Conservation (phyloP, 2,888 invertebrate genomes). For the Pantelozetes paolii region DNA sequence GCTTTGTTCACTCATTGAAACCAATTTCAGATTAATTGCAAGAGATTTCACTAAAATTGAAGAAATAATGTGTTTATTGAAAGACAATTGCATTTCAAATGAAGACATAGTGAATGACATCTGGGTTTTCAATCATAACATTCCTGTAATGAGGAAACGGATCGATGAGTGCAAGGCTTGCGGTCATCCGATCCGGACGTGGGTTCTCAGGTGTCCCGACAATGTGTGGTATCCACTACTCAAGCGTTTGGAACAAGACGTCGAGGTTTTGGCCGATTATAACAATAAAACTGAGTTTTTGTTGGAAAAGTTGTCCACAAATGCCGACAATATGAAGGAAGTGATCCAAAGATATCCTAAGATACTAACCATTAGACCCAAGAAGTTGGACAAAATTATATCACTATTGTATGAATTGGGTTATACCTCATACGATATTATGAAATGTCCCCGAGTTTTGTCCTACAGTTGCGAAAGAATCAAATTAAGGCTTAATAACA, state of each 20-base stretch:
- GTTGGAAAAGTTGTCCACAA: not conserved
- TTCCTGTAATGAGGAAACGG: not conserved
- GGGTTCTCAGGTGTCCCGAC: constrained; percentile 11
- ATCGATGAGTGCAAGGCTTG: not conserved
- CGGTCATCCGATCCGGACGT: not conserved
- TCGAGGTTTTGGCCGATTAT: not conserved
- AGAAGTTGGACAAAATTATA: constrained; percentile 5
- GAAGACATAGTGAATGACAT: constrained; percentile 6
- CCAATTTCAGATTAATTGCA: not conserved
- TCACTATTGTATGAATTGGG: not conserved
- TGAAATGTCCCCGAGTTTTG: not conserved
- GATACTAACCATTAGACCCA: not conserved
- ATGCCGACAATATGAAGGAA: not conserved
- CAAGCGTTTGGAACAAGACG: not conserved
- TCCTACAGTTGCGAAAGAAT: not conserved
- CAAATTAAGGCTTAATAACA: not conserved
- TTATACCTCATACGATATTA: not conserved
- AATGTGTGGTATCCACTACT: constrained; percentile 16
- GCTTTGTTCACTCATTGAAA: not conserved
- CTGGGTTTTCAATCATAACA: constrained; percentile 17
- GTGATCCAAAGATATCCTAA: not conserved
- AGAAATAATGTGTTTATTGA: not conserved
- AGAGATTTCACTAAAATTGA: not conserved
- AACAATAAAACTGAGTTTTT: not conserved
- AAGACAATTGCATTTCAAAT: not conserved